Percentiles rank a stretch among this genome's conserved stretches.
Conservation (phyloP, 2,113 vertebrate species). For the Callaeas wilsoni region DNA sequence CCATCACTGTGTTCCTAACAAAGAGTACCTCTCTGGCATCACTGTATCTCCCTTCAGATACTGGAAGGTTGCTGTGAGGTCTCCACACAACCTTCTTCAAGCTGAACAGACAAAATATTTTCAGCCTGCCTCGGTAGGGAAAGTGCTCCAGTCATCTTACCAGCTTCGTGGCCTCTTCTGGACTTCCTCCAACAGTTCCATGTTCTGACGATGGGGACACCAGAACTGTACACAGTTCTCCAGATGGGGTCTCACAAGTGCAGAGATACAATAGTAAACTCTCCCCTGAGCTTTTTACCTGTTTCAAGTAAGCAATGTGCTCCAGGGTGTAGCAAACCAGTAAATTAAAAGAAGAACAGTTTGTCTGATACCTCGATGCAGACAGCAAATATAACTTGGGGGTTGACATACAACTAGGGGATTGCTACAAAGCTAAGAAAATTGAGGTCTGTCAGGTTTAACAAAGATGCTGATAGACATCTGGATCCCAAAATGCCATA, state of each 20-base stretch:
- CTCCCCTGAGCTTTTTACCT: neutral
- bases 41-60: neutral
- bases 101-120: neutral
- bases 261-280: neutral
- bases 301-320: neutral
- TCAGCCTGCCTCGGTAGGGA: neutral
- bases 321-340: neutral
- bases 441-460: neutral
- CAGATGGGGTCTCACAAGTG: neutral
- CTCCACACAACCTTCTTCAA: neutral
- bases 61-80: neutral
- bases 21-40: neutral
- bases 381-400: neutral
- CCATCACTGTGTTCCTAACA: fast-evolving
- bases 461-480: neutral
- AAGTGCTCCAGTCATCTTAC: neutral
- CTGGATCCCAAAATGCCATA: neutral
- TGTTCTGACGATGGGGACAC: neutral
- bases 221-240: neutral
- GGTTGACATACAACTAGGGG: fast-evolving
- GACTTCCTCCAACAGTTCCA: neutral
- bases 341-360: fast-evolving
- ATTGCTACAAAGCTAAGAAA: neutral
- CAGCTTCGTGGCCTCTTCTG: neutral
- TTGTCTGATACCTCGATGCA: fast-evolving